phyloP scores from a whole-genome alignment of 2,888 invertebrate species.

The Drosophila nr. fundita region DNA sequence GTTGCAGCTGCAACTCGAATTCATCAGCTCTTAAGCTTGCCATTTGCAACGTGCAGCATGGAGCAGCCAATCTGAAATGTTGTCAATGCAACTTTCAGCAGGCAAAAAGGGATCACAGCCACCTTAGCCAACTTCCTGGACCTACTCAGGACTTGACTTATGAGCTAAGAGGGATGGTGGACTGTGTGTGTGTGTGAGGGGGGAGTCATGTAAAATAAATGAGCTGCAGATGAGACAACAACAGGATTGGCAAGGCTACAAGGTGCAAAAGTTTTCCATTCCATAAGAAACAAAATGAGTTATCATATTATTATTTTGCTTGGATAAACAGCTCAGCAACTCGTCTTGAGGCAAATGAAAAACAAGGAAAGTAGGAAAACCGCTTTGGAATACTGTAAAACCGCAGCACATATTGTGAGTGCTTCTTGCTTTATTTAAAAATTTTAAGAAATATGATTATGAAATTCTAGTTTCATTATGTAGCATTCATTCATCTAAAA shows the following conservation, averaged over 20 bases:
- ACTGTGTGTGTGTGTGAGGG: neutral
- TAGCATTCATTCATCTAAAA: neutral
- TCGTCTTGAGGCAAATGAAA: neutral
- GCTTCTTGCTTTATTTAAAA: neutral
- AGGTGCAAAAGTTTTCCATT: slow-evolving; percentile 7
- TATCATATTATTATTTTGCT: slow-evolving; percentile 31
- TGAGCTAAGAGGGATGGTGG: slow-evolving; percentile 17
- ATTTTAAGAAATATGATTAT: neutral
- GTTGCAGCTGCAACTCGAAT: slow-evolving; percentile 42
- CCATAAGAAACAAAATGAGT: slow-evolving; percentile 6
- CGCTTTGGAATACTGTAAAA: neutral
- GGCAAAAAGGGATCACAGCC: slow-evolving; percentile 41
- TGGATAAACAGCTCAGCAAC: slow-evolving; percentile 1
- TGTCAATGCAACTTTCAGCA: slow-evolving; percentile 46
- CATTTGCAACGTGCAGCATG: slow-evolving; percentile 61
- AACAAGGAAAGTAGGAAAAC: neutral
- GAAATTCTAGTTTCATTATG: neutral
- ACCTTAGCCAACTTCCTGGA: slow-evolving; percentile 30
- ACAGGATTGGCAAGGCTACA: neutral
- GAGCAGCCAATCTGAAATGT: slow-evolving; percentile 40
- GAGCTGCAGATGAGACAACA: slow-evolving; percentile 40
- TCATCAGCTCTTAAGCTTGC: slow-evolving; percentile 57
- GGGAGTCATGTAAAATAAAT: slow-evolving; percentile 27
- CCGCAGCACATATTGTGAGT: neutral
- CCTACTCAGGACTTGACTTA: slow-evolving; percentile 42